Conservation (phyloP, 37 sponge, comb jelly and placozoan genomes). For the Axinella damicornis region DNA sequence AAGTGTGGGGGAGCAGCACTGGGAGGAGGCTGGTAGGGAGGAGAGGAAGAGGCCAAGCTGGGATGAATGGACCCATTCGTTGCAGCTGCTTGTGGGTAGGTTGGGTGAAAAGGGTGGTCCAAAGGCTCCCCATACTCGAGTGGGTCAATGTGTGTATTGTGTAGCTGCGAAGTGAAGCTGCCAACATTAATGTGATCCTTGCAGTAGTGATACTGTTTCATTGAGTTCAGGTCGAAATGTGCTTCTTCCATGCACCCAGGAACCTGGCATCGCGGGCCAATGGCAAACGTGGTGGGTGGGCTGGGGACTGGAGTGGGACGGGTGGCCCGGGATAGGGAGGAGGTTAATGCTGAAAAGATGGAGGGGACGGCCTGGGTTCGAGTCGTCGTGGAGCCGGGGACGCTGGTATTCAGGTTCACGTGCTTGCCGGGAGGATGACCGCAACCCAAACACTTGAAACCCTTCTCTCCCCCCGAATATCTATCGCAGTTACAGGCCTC, state of each 20-base stretch:
- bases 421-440: conserved; percentile 64
- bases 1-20: background rate
- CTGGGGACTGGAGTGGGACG: background rate
- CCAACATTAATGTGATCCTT: too few relatives aligned
- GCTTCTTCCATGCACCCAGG: background rate
- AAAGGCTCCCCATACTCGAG: background rate
- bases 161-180: background rate
- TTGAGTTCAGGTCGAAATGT: conserved; percentile 1
- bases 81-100: background rate
- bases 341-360: background rate
- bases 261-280: background rate
- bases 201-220: too few relatives aligned
- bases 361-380: background rate
- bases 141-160: background rate
- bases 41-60: background rate
- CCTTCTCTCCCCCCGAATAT: conserved; percentile 3
- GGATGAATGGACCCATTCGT: too few relatives aligned
- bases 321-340: too few relatives aligned
- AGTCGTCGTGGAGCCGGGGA: background rate
- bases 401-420: conserved; percentile 6
- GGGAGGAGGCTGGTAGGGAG: background rate
- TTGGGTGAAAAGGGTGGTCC: background rate
- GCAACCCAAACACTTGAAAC: conserved; percentile 36
- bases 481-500: conserved; percentile 3
- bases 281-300: background rate